A percentile compares a stretch with the other conserved stretches of the same genome.
phyloP scores from a whole-genome alignment of 2,797 vertebrate genomes.

The Neopelma chrysocephalum region DNA sequence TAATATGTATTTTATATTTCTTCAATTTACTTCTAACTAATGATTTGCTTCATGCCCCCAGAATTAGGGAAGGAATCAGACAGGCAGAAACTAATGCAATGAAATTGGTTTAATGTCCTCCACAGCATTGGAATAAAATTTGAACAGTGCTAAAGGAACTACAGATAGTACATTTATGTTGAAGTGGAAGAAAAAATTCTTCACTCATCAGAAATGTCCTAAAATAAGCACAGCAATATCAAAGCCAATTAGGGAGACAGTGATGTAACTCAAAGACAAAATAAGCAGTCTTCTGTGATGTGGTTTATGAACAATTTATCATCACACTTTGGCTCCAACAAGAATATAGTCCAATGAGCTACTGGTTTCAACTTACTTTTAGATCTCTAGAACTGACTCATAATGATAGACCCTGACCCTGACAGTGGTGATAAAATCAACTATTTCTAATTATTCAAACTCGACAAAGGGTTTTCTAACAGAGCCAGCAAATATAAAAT shows the following conservation, averaged over 20 bases:
- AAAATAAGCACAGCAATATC: slow-evolving; percentile 36
- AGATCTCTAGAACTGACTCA: not conserved
- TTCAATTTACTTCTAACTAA: slow-evolving; percentile 34
- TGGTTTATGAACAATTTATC: slow-evolving; percentile 5
- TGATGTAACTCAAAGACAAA: not conserved
- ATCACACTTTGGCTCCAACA: not conserved
- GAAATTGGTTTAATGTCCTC: slow-evolving; percentile 40
- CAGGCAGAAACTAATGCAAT: slow-evolving; percentile 32
- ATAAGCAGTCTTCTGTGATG: not conserved
- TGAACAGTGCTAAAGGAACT: slow-evolving; percentile 19
- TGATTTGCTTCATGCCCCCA: not conserved
- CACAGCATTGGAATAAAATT: not conserved
- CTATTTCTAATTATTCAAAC: slow-evolving; percentile 16
- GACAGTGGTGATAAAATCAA: not conserved
- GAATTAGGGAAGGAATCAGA: slow-evolving; percentile 8
- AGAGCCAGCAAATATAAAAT: not conserved
- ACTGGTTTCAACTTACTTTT: not conserved
- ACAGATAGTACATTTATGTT: slow-evolving; percentile 4
- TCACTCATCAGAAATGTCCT: slow-evolving; percentile 14
- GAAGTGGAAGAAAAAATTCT: slow-evolving; percentile 40
- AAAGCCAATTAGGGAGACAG: slow-evolving; percentile 14
- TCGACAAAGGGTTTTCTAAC: not conserved
- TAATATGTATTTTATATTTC: not conserved
- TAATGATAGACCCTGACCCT: not conserved
- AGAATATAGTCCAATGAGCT: not conserved